Base-by-base conservation (phyloP, 2,888 invertebrate genomes). In the Hyppa rectilinea region DNA sequence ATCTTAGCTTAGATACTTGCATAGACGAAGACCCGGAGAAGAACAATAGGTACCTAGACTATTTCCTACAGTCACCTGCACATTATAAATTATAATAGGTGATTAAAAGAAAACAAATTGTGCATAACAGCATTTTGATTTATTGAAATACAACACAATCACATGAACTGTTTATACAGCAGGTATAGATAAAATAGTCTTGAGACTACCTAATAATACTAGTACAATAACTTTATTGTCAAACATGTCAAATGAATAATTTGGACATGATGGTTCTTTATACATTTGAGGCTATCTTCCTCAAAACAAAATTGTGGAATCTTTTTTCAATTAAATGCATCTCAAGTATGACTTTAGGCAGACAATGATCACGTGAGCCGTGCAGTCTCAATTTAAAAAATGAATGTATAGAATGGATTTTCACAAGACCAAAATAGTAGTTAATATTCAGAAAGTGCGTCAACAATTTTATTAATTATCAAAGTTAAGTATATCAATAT, bases 141-240 rank as follows among this genome's bases (percentile, higher is more conserved):
- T 94, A 94, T 92, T 94, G 89, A 91, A 93, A 90, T 94, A 95
- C 92, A 94, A 94, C 95, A 95, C 93, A 94, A 94, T 93, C 91
- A 94, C 92, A 91, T 91, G 88, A 92, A 92, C 88, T 82, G 89
- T 92, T 90, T 90, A 91, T 88, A 91, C 89, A 91, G 90, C 89
- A 91, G 80, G 83, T 91, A 91, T 87, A 90, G 87, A 88, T 89
- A 91, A 89, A 90, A 87, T 90, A 92, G 92, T 91, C 89, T 90
- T 90, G 89, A 87, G 87, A 90, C 92, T 92, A 92, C 89, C 91
- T 93, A 93, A 91, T 91, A 91, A 94, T 94, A 94, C 92, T 94
- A 94, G 89, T 91, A 91, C 88, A 91, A 89, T 92, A 88, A 90
- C 88, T 93, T 95, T 95, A 95, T 95, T 95, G 95, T 95, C 95